Evolutionary conservation across 1,140 invertebrate genomes (phyloP), one percentile per base, ranked within the genome.

Genomic region (Tetramorium parvispinum): DNA sequence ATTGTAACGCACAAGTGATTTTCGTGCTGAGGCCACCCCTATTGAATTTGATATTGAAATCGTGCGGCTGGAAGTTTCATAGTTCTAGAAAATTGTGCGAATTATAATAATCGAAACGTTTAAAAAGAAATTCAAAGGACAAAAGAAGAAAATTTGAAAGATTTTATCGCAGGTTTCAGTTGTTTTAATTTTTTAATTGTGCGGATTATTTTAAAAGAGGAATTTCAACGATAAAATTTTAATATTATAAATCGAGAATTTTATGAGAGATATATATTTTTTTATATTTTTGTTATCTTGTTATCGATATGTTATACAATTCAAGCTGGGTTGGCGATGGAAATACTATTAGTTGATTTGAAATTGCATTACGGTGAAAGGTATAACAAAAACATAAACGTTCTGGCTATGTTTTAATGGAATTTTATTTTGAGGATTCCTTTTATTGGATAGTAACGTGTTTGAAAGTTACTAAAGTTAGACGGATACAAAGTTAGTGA

Each of bases 1-100:
- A 59, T 73, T 53, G 51, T 53, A 16, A 7, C 46, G 53, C 66
- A 59, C 16, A 70, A 59, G 24, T 73, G 68, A 82, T 82, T 82
- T 82, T 16, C 24, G 11, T 32, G 18, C 40, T 32, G 51, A 57
- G 18, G 24, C 18, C 18, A 49, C 32, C 2, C 13, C 46, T 27
- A 32, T 57, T 46, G 40, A 59, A 73, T 73, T 71, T 70, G 46
- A 37, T 18, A 70, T 7, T 40, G 51, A 43, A 24, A 53, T 40
- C 32, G 59, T 13, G 13, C 8, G 46, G 11, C 5, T 16, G n/a
- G 13, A 16, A 24, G 53, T 71, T 81, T 32, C 18, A 37, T 5
- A 5, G 18, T 61, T 76, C 13, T 7, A n/a, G 10, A 55, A 18
- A 59, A 11, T 18, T 53, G 10, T 32, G 63, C 24, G 13, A 71